Percentiles rank a stretch among this genome's conserved stretches.
phyloP scores from a whole-genome alignment of 2,888 invertebrate species.

The Spilarctia lutea region DNA sequence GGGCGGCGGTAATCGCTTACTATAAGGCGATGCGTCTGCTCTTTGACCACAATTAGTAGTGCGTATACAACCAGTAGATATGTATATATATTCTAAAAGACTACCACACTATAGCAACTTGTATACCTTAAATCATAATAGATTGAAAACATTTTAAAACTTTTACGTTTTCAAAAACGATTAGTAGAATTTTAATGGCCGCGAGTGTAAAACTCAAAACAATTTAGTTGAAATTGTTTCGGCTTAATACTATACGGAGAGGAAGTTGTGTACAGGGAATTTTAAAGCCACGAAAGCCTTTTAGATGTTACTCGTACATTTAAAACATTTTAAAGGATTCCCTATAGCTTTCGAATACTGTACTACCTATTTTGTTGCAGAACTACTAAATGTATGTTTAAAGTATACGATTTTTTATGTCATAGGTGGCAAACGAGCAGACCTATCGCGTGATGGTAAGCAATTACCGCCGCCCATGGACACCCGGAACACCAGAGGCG shows the following conservation, averaged over 20 bases:
- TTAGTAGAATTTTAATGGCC: conserved; percentile 16
- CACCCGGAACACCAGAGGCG: no score
- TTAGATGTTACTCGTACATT: conserved; percentile 27
- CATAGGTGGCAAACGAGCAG: no score
- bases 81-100: no score
- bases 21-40: no score
- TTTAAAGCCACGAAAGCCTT: conserved; percentile 27
- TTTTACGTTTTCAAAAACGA: background rate
- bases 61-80: background rate
- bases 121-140: background rate
- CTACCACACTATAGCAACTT: background rate
- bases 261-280: conserved; percentile 25
- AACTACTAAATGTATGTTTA: background rate
- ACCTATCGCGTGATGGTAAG: no score
- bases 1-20: no score
- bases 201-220: conserved; percentile 41
- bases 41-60: no score
- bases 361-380: background rate
- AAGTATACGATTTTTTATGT: background rate
- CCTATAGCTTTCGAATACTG: background rate
- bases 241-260: conserved; percentile 35
- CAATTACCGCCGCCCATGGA: no score
- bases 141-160: background rate
- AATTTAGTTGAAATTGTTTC: conserved; percentile 48
- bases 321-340: conserved; percentile 23